Evolutionary conservation across 2,797 vertebrate species (phyloP).

Genomic region (Darevskia nairensis): DNA sequence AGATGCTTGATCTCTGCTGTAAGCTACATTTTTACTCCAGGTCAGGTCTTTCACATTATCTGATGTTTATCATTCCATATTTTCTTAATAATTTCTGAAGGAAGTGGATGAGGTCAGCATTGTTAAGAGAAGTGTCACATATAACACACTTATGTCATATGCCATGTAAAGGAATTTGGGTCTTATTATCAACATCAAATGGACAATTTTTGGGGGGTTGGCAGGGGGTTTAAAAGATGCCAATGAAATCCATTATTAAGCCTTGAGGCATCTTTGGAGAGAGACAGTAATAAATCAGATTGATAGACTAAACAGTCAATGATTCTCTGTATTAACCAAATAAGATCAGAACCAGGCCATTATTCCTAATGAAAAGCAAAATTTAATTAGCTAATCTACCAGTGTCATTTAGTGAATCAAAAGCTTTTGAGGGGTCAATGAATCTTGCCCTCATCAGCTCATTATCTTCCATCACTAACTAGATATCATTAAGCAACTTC

Average conservation of each 20-base stretch:
- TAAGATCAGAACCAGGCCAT: constrained; percentile 74
- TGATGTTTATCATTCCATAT: constrained; percentile 61
- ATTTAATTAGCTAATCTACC: constrained; percentile 82
- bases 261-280: constrained; percentile 70
- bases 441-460: constrained; percentile 79
- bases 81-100: constrained; percentile 60
- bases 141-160: constrained; percentile 63
- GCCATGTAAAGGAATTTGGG: constrained; percentile 63
- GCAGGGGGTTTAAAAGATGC: constrained; percentile 63
- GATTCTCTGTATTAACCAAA: constrained; percentile 77
- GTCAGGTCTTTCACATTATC: constrained; percentile 47
- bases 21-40: constrained; percentile 33
- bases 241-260: constrained; percentile 74
- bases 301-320: constrained; percentile 64
- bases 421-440: constrained; percentile 79
- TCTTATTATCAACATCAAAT: constrained; percentile 67
- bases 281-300: constrained; percentile 74
- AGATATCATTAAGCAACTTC: constrained; percentile 75
- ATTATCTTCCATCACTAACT: constrained; percentile 78
- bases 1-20: constrained; percentile 46
- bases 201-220: constrained; percentile 53
- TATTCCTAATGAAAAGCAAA: constrained; percentile 73
- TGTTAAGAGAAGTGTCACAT: constrained; percentile 49
- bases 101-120: constrained; percentile 46
- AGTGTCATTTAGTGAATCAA: constrained; percentile 80